Conservation (phyloP, 2,888 invertebrate species). For the Hypselothyrea guttata region DNA sequence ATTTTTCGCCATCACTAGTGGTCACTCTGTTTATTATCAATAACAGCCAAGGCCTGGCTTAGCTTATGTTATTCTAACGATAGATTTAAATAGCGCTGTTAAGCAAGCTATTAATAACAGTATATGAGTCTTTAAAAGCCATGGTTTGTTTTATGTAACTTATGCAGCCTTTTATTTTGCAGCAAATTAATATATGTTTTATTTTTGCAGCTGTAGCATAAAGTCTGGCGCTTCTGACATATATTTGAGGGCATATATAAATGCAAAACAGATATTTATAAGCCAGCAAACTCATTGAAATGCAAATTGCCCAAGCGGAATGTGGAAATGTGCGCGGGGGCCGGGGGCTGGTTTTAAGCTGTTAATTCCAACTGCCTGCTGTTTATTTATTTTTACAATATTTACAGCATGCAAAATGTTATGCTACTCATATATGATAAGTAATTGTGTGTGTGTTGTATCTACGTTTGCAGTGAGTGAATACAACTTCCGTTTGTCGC, state of each 20-base stretch:
- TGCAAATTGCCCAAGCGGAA: slow-evolving; percentile 38
- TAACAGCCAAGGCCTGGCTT: too few relatives aligned
- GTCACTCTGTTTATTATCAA: too few relatives aligned
- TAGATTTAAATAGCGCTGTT: too few relatives aligned
- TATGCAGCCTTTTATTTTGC: background rate
- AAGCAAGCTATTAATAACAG: too few relatives aligned
- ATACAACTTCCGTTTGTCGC: slow-evolving; percentile 56
- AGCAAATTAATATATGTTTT: background rate
- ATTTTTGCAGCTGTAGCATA: slow-evolving; percentile 1
- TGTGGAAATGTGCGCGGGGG: background rate
- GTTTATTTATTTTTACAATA: slow-evolving; percentile 24
- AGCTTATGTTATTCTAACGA: too few relatives aligned
- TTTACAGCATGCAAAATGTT: slow-evolving; percentile 23
- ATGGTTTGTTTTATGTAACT: too few relatives aligned
- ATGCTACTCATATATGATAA: slow-evolving; percentile 17
- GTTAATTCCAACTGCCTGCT: slow-evolving; percentile 7
- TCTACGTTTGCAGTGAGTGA: slow-evolving; percentile 41
- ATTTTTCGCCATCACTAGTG: too few relatives aligned
- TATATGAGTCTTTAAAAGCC: too few relatives aligned
- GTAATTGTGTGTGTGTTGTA: slow-evolving; percentile 19
- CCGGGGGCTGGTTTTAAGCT: slow-evolving; percentile 25
- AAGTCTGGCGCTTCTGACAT: slow-evolving; percentile 3
- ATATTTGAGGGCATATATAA: slow-evolving; percentile 25
- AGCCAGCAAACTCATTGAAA: slow-evolving; percentile 40
- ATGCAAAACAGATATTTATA: slow-evolving; percentile 35